phyloP scores from a whole-genome alignment of 2,113 vertebrate genomes.

The Hystrix cristata region DNA sequence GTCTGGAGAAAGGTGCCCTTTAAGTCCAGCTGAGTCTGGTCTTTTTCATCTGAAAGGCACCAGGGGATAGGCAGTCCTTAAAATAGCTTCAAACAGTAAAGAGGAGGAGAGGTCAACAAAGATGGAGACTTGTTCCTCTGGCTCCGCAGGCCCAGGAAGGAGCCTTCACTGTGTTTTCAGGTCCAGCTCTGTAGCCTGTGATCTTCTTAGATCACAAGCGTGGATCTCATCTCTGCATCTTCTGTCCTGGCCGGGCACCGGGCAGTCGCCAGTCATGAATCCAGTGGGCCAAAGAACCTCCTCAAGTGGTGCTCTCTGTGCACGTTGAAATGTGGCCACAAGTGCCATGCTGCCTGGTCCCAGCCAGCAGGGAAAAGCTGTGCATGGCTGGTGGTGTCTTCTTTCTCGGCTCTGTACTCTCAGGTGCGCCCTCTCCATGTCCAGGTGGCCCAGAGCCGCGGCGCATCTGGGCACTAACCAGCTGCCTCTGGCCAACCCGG shows the following conservation, averaged over 20 bases:
- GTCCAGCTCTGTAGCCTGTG: not conserved
- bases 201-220: not conserved
- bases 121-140: not conserved
- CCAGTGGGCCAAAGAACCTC: constrained; percentile 68
- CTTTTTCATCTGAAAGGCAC: not conserved
- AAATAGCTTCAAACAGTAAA: not conserved
- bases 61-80: not conserved
- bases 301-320: constrained; percentile 49
- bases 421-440: constrained; percentile 69
- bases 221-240: not conserved
- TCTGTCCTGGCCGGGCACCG: constrained; percentile 38
- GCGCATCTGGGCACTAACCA: constrained; percentile 71
- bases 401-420: constrained; percentile 70
- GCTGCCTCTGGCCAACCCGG: constrained; percentile 67
- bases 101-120: not conserved
- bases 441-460: constrained; percentile 46
- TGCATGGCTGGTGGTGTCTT: not conserved
- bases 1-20: not conserved
- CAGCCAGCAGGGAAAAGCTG: not conserved
- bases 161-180: not conserved
- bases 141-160: not conserved
- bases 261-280: constrained; percentile 44
- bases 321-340: constrained; percentile 36
- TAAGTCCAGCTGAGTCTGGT: not conserved
- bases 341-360: not conserved